Evolutionary conservation across 2,113 vertebrate species (phyloP).

Genomic region (Istiophorus platypterus): DNA sequence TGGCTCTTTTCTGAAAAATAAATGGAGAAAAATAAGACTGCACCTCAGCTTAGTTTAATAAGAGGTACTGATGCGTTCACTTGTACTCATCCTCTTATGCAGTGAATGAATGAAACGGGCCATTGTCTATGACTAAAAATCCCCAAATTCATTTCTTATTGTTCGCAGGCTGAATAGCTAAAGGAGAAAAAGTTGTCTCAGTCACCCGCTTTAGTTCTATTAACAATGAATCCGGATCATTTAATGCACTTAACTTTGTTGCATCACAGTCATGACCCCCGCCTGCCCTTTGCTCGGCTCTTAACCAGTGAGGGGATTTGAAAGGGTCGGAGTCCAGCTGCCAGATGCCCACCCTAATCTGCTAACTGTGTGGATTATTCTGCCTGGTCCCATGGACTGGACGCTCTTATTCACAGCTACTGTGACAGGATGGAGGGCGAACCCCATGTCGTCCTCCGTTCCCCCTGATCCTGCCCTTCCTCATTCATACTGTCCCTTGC

Average conservation of each 20-base stretch:
- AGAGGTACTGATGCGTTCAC: conserved; percentile 47
- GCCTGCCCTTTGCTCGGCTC: conserved; percentile 50
- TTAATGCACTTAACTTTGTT: conserved; percentile 64
- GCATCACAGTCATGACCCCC: conserved; percentile 33
- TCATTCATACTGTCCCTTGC: conserved; percentile 30
- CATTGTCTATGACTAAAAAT: conserved; percentile 40
- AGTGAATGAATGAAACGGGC: not conserved
- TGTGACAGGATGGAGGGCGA: conserved; percentile 2
- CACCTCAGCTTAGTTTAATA: conserved; percentile 53
- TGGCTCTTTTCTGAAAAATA: conserved; percentile 24
- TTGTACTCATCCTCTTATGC: conserved; percentile 28
- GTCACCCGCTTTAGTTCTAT: conserved; percentile 8
- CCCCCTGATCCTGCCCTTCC: conserved; percentile 3
- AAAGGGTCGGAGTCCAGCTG: conserved; percentile 64
- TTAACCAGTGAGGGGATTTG: conserved; percentile 69
- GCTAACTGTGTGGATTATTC: conserved; percentile 74
- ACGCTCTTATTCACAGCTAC: conserved; percentile 42
- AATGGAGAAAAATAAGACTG: conserved; percentile 31
- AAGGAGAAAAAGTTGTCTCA: conserved; percentile 13
- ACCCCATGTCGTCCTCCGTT: conserved; percentile 6
- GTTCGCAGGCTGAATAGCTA: not conserved
- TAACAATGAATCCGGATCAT: conserved; percentile 42
- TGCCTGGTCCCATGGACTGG: conserved; percentile 20
- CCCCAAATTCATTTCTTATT: conserved; percentile 18
- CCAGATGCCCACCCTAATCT: conserved; percentile 67